phyloP scores from a whole-genome alignment of 1,140 invertebrate genomes.

The Drosophila ogumai region DNA sequence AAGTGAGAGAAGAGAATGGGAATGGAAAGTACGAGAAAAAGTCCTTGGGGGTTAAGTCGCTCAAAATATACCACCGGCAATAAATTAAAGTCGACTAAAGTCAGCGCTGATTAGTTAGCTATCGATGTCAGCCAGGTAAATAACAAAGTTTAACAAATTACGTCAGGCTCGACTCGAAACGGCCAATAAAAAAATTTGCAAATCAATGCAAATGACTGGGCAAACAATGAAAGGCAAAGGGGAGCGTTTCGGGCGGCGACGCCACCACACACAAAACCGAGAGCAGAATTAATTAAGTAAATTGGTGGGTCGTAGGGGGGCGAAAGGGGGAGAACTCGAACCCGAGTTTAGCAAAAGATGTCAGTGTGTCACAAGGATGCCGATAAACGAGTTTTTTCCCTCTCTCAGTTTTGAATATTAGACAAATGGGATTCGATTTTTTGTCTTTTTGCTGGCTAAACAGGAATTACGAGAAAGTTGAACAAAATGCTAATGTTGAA shows the following conservation, averaged over 20 bases:
- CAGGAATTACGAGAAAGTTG: slow-evolving; percentile 46
- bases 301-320: slow-evolving; percentile 28
- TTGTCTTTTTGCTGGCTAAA: slow-evolving; percentile 24
- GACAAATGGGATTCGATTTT: slow-evolving; percentile 60
- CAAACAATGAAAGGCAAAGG: slow-evolving; percentile 28
- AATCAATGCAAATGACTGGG: slow-evolving; percentile 76
- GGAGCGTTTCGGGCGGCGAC: not conserved
- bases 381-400: slow-evolving; percentile 59
- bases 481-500: slow-evolving; percentile 3
- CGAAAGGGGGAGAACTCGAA: not conserved
- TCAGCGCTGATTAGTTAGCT: slow-evolving; percentile 57
- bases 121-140: slow-evolving; percentile 67
- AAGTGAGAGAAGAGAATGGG: not conserved
- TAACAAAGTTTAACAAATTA: slow-evolving; percentile 73
- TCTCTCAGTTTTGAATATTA: slow-evolving; percentile 70
- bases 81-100: slow-evolving; percentile 56
- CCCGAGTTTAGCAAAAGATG: slow-evolving; percentile 60
- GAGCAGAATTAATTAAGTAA: slow-evolving; percentile 77
- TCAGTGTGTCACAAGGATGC: slow-evolving; percentile 81
- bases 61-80: not conserved
- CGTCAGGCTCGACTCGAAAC: slow-evolving; percentile 50
- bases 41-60: slow-evolving; percentile 38
- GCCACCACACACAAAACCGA: slow-evolving; percentile 55
- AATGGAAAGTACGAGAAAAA: not conserved
- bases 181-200: slow-evolving; percentile 65